phyloP scores from a whole-genome alignment of 2,797 vertebrate species.

The Scleropages formosus region DNA sequence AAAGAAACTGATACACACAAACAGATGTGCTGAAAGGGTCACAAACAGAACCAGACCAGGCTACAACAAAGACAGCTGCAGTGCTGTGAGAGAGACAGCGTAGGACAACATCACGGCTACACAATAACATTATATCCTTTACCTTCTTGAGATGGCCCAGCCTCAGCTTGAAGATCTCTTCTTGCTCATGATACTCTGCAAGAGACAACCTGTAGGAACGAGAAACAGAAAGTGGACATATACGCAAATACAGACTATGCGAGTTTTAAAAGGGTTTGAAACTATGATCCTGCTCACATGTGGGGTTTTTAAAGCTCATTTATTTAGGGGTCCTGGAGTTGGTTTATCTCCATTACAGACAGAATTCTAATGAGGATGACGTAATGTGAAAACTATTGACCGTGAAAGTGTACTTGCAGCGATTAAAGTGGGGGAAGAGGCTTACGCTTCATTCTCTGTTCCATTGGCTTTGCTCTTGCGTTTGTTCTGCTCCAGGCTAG shows the following conservation, averaged over 20 bases:
- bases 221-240: constrained; percentile 63
- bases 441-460: constrained; percentile 81
- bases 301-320: too few relatives aligned
- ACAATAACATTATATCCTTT: constrained; percentile 22
- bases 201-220: constrained; percentile 81
- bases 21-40: background rate
- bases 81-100: background rate
- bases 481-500: constrained; percentile 78
- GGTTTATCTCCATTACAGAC: too few relatives aligned
- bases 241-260: too few relatives aligned
- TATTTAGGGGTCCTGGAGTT: too few relatives aligned
- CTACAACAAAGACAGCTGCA: background rate
- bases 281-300: too few relatives aligned
- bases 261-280: too few relatives aligned
- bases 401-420: background rate
- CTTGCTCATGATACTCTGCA: constrained; percentile 98
- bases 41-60: background rate
- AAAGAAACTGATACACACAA: background rate
- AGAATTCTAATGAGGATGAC: constrained; percentile 45
- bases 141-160: constrained; percentile 98
- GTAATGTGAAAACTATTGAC: too few relatives aligned
- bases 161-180: constrained; percentile 97
- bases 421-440: background rate
- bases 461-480: constrained; percentile 83
- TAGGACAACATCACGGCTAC: background rate